These are phyloP conservation scores for Scytalopus superciliaris DNA, from an alignment of 2,113 vertebrate species.

Conservation along the genomic window DNA sequence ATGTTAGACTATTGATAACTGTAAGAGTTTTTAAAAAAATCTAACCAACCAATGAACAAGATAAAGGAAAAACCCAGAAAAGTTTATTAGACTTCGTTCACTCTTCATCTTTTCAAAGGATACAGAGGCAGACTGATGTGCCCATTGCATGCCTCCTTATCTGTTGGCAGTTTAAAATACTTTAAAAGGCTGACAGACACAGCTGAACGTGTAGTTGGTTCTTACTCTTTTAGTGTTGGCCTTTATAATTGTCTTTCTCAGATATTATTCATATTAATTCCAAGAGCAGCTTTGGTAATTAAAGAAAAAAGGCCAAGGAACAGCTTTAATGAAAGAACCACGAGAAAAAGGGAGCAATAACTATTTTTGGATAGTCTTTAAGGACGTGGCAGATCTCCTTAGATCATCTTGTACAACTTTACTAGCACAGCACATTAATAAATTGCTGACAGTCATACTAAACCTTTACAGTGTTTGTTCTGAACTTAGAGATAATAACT, in stretches of 20 bases:
- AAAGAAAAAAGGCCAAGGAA: neutral
- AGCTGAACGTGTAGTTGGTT: neutral
- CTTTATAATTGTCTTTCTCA: neutral
- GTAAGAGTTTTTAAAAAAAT: neutral
- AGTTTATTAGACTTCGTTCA: neutral
- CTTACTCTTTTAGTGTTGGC: rapidly evolving
- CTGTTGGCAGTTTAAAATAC: neutral
- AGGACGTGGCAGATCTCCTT: rapidly evolving
- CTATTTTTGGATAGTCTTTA: neutral
- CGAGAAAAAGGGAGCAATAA: neutral
- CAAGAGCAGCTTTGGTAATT: neutral
- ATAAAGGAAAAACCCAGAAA: neutral
- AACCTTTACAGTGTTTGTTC: neutral
- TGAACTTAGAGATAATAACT: neutral
- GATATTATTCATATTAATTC: neutral
- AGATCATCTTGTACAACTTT: neutral
- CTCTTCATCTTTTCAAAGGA: neutral
- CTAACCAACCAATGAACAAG: neutral
- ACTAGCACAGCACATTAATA: neutral
- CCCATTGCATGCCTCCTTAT: neutral
- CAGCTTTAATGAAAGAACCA: neutral
- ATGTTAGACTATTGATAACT: neutral
- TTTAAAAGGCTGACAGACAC: neutral
- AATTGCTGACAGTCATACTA: neutral
- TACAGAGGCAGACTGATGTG: neutral